phyloP scores from a whole-genome alignment of 30 jellyfish, hydroid and myxozoan species.

The Turritopsis rubra region DNA sequence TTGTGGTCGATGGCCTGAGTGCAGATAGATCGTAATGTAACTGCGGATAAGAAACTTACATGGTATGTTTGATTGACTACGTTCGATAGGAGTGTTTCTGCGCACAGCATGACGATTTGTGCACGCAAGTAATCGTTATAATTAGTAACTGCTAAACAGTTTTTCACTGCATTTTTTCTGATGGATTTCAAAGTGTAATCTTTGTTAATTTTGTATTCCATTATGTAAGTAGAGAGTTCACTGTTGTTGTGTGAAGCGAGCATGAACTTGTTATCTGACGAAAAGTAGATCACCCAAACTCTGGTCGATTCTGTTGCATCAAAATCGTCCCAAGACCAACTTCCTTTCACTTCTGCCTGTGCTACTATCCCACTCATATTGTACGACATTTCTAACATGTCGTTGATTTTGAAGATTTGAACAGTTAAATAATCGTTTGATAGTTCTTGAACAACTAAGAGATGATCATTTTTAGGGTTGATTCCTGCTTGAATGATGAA shows the following conservation, averaged over 20 bases:
- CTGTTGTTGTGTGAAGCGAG: constrained; percentile 80
- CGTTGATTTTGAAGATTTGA: constrained; percentile 68
- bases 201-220: constrained; percentile 65
- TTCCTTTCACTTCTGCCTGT: constrained; percentile 93
- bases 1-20: constrained; percentile 74
- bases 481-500: constrained; percentile 97
- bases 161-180: constrained; percentile 48
- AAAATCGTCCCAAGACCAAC: constrained; percentile 97
- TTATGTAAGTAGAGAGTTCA: constrained; percentile 58
- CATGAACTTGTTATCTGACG: constrained; percentile 61
- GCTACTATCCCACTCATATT: constrained; percentile 93
- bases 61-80: constrained; percentile 88
- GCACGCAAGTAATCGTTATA: constrained; percentile 79
- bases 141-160: constrained; percentile 83
- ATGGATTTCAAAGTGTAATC: constrained; percentile 64
- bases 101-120: constrained; percentile 81
- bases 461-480: constrained; percentile 71
- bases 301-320: constrained; percentile 97
- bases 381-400: constrained; percentile 86
- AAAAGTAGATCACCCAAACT: constrained; percentile 84
- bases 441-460: constrained; percentile 80
- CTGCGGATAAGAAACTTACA: constrained; percentile 45
- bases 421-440: constrained; percentile 80
- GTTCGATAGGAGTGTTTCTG: constrained; percentile 86
- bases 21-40: constrained; percentile 53